These are phyloP conservation scores for Puntigrus tetrazona DNA, from an alignment of 2,113 vertebrate species.

Conservation along the genomic window DNA sequence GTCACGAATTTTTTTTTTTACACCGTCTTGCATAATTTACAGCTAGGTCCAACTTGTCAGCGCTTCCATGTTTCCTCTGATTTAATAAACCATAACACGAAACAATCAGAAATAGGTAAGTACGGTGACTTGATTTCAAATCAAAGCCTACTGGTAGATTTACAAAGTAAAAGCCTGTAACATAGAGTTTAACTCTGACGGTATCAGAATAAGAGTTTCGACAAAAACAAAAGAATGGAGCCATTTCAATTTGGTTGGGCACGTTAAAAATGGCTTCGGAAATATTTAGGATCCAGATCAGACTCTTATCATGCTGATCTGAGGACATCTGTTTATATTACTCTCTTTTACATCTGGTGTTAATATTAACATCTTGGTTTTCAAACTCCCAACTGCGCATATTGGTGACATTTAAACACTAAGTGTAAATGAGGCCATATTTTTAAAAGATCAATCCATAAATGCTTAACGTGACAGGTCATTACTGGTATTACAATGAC, in stretches of 20 bases:
- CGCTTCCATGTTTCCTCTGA: background rate
- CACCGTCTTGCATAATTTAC: background rate
- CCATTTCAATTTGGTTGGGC: background rate
- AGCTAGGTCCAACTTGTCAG: too few species aligned
- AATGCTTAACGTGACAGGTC: conserved; percentile 8
- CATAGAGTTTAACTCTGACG: too few species aligned
- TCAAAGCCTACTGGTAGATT: background rate
- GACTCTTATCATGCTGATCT: background rate
- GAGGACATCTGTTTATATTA: background rate
- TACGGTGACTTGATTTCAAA: background rate
- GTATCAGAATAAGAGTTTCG: background rate
- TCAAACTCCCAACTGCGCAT: background rate
- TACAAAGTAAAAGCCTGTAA: too few species aligned
- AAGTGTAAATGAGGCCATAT: conserved; percentile 1
- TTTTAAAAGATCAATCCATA: background rate
- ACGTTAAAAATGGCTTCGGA: background rate
- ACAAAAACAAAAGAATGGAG: background rate
- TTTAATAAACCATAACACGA: too few species aligned
- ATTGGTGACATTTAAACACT: background rate
- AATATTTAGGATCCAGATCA: background rate
- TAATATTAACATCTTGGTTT: background rate
- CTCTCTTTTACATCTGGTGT: background rate
- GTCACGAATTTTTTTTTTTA: background rate
- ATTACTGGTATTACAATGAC: conserved; percentile 16
- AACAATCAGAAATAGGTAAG: background rate